Evolutionary conservation across 2,113 vertebrate genomes (phyloP).

Genomic region (Clinocottus analis): DNA sequence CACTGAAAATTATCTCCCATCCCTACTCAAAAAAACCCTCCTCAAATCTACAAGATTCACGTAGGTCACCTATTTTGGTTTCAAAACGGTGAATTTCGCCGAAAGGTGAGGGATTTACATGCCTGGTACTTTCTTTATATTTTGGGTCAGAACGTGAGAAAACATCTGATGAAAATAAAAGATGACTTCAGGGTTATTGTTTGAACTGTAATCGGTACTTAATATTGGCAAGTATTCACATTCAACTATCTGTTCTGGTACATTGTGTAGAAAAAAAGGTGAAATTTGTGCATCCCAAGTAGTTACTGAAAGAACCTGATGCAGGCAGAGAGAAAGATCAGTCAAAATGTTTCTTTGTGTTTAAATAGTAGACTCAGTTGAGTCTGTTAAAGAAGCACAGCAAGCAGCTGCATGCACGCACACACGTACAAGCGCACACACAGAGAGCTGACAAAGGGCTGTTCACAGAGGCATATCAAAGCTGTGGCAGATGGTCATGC

Average conservation of each 20-base stretch:
- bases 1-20: too few relatives aligned
- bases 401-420: slow-evolving; percentile 55
- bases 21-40: too few relatives aligned
- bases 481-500: slow-evolving; percentile 72
- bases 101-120: too few relatives aligned
- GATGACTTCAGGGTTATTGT: background rate
- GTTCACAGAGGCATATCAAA: slow-evolving; percentile 75
- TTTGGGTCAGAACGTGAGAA: background rate
- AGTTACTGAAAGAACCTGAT: slow-evolving; percentile 51
- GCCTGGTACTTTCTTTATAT: background rate
- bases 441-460: slow-evolving; percentile 66
- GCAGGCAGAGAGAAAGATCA: slow-evolving; percentile 56
- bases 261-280: background rate
- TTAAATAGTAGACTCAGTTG: slow-evolving; percentile 67
- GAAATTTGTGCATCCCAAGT: background rate
- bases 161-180: background rate
- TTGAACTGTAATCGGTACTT: background rate
- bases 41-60: too few relatives aligned
- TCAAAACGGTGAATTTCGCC: too few relatives aligned
- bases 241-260: background rate
- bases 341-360: slow-evolving; percentile 70
- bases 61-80: too few relatives aligned
- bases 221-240: background rate
- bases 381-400: slow-evolving; percentile 71
- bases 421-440: slow-evolving; percentile 25